These are phyloP conservation scores for Myotis davidii DNA, from an alignment of 2,113 vertebrate genomes.

Conservation along the genomic window DNA sequence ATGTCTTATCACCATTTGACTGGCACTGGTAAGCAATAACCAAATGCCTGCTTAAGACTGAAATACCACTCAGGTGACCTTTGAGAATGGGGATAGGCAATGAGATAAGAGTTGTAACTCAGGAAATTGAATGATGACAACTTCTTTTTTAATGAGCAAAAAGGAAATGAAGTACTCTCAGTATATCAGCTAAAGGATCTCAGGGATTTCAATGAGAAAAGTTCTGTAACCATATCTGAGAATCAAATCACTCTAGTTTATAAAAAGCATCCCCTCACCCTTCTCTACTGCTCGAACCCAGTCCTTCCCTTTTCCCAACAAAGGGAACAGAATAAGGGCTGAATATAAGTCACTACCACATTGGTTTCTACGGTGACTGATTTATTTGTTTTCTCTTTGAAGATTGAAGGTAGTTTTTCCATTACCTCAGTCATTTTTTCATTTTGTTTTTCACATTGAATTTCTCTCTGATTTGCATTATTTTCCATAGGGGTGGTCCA, in stretches of 20 bases:
- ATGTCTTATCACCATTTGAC: background rate
- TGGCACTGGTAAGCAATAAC: slow-evolving; percentile 33
- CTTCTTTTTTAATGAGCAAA: background rate
- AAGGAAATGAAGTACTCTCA: slow-evolving; percentile 30
- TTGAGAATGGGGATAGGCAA: slow-evolving; percentile 32
- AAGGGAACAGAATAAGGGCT: background rate
- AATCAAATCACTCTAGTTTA: slow-evolving; percentile 30
- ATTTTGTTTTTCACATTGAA: slow-evolving; percentile 54
- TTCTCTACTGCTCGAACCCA: background rate
- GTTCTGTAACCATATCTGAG: background rate
- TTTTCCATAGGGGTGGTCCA: slow-evolving; percentile 5
- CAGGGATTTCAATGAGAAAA: background rate
- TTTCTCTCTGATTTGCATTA: slow-evolving; percentile 33
- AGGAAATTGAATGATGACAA: slow-evolving; percentile 5
- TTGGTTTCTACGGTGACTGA: slow-evolving; percentile 64
- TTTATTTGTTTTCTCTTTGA: slow-evolving; percentile 1
- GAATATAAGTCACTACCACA: slow-evolving; percentile 16
- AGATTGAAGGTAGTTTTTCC: slow-evolving; percentile 38
- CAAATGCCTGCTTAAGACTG: slow-evolving; percentile 3
- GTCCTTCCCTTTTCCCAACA: slow-evolving; percentile 16
- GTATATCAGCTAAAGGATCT: background rate
- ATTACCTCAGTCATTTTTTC: slow-evolving; percentile 58
- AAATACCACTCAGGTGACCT: slow-evolving; percentile 36
- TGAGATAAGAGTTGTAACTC: background rate
- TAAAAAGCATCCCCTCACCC: background rate